Base-by-base conservation (phyloP, 2,113 vertebrate species). In the Neogobius melanostomus region DNA sequence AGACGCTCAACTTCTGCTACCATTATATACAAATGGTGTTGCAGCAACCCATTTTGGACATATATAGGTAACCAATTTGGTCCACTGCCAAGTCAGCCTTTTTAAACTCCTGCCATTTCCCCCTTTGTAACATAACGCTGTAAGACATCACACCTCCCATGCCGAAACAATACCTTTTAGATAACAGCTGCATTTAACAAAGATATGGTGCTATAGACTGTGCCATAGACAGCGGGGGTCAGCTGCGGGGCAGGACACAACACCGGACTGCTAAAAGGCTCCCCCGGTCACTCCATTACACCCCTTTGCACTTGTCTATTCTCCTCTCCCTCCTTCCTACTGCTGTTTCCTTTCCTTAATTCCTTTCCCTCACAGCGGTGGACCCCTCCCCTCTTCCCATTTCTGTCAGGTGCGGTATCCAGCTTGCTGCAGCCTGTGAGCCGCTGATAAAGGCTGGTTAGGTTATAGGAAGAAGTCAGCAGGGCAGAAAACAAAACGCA, bases 401-500 rank as follows among this genome's bases (percentile, higher is more conserved):
- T 52, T 36, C 54, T 59, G 42, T 54, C 75, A 64, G 66, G 61
- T 77, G 59, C 43, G 48, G 65, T 60, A 76, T 79, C 47, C 81
- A 81, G 77, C 66, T 60, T 48, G 14, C 64, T 60, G 51, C 68
- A 75, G 82, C 72, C 85, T 88, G 87, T 42, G 72, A 14, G 15
- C 47, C 44, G 45, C 81, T 81, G 83, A 91, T 86, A 89, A 86
- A 86, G 73, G 73, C 66, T 17, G 44, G 57, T 78, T 60, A 72
- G 75, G 66, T 76, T 79, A 79, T 76, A 71, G 68, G 67, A 63
- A 69, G 76, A 56, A 87, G 76, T 86, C 77, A 83, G 71, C 50
- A 21, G 83, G 82, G 78, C 75, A 82, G 83, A 85, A 57, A 84
- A 83, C 76, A 80, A 78, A 85, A 85, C n/a, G 76, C 60, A 16